Conservation (phyloP, 2,888 invertebrate genomes). For the Dicyrtomina minuta region DNA sequence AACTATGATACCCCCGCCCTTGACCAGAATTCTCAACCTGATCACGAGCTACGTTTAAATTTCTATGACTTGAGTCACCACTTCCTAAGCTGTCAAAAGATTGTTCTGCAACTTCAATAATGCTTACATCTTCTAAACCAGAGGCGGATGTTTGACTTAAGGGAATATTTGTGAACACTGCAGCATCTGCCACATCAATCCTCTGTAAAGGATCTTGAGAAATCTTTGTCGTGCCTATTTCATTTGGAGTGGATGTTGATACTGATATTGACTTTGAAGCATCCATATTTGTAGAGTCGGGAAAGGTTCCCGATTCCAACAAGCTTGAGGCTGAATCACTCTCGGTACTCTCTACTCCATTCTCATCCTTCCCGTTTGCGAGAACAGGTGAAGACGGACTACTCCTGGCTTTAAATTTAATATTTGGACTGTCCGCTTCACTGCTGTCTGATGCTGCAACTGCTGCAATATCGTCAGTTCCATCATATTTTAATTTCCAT, state of each 20-base stretch:
- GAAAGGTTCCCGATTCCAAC: constrained; percentile 10
- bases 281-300: constrained; percentile 1
- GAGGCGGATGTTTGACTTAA: constrained; percentile 17
- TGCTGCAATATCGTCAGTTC: constrained; percentile 47
- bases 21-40: too few relatives aligned
- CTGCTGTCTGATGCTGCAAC: too few relatives aligned
- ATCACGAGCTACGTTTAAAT: background rate
- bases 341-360: background rate
- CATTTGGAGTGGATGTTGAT: too few relatives aligned
- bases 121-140: constrained; percentile 22
- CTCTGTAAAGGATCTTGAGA: background rate
- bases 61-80: constrained; percentile 12
- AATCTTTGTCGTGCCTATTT: too few relatives aligned
- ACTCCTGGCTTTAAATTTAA: background rate
- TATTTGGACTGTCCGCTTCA: background rate
- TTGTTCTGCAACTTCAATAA: constrained; percentile 18
- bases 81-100: constrained; percentile 23
- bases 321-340: background rate
- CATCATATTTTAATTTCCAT: constrained; percentile 51
- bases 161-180: constrained; percentile 37
- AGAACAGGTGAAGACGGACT: too few relatives aligned
- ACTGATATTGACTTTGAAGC: too few relatives aligned
- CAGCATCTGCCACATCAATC: background rate
- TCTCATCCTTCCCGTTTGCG: too few relatives aligned
- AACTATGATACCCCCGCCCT: background rate